phyloP scores from a whole-genome alignment of 2,797 vertebrate genomes.

The Sebastiscus tertius region DNA sequence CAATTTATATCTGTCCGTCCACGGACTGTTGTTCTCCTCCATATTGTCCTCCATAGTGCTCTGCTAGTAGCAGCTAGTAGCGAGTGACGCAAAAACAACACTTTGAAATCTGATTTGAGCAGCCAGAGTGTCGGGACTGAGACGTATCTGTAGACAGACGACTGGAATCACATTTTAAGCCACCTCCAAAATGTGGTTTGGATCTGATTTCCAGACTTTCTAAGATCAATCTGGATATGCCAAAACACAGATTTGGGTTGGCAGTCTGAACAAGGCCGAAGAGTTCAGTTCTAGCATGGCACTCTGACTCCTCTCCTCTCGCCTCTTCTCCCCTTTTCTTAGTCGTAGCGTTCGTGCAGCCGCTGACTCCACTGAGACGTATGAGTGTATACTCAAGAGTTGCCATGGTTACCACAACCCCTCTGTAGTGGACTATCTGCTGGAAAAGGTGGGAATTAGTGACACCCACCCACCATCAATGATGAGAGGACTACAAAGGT shows the following conservation, averaged over 20 bases:
- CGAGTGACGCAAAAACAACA: too few species aligned
- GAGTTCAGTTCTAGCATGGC: neutral
- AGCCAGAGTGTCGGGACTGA: too few species aligned
- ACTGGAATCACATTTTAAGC: neutral
- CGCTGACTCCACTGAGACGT: slow-evolving; percentile 85
- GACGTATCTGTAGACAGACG: too few species aligned
- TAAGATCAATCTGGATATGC: neutral
- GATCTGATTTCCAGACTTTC: neutral
- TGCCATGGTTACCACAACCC: slow-evolving; percentile 95
- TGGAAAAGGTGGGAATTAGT: slow-evolving; percentile 90
- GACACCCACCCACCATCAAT: slow-evolving; percentile 92
- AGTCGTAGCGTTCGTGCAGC: slow-evolving; percentile 87
- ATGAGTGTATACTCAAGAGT: slow-evolving; percentile 87
- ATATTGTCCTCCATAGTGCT: too few species aligned
- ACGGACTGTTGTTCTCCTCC: too few species aligned
- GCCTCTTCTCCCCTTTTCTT: neutral
- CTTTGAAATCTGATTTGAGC: too few species aligned
- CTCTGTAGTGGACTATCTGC: slow-evolving; percentile 91
- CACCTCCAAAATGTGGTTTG: neutral
- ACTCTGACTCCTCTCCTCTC: neutral
- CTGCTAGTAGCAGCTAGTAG: too few species aligned
- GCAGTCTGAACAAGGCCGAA: neutral
- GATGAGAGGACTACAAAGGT: slow-evolving; percentile 98
- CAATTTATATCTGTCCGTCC: too few species aligned
- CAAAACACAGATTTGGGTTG: neutral